Evolutionary conservation across 2,113 vertebrate species (phyloP), one percentile per base, ranked within the genome.

Genomic region (Pygoscelis antarcticus): DNA sequence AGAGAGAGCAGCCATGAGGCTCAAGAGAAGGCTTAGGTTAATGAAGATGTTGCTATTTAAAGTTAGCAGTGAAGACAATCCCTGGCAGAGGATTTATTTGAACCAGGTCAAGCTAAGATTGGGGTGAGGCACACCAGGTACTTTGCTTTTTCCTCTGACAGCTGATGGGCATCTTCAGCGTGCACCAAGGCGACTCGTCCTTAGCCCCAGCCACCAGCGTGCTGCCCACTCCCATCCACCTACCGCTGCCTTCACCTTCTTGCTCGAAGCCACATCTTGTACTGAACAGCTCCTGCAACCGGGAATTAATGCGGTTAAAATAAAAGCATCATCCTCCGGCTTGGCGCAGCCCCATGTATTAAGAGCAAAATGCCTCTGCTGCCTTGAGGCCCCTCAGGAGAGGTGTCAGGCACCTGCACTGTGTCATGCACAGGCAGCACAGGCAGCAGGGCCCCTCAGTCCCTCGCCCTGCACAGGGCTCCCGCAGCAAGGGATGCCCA

Each of bases 11-110:
- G 80, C 60, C 65, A 36, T 3, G 9, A 84, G 85, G 72, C 86
- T 92, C 55, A 68, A 42, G 69, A 81, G 38, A 78, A 89, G 57
- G 65, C 60, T 95, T 95, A 95, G 69, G 68, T 90, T 89, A 94
- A 94, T 90, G 76, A 83, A 94, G 92, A 69, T 6, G 9, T 71
- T 93, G 60, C 89, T 97, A 96, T 96, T 97, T 96, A 89, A 94
- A 95, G 91, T 23, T 26, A 51, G 16, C 40, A 40, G 65, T 0
- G 0, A 92, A 89, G 90, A 93, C 90, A 96, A 94, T 93, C 92
- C 77, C 42, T 78, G 44, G 60, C 47, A 92, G 55, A 87, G 83
- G 94, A 95, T 96, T 96, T 90, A 42, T 81, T 71, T 49, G 27
- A 95, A 87, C 15, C 10, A 4, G 94, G 80, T 97, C 90, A 97